Base-by-base conservation (phyloP, 2,888 invertebrate genomes). In the Diaprepes abbreviatus region DNA sequence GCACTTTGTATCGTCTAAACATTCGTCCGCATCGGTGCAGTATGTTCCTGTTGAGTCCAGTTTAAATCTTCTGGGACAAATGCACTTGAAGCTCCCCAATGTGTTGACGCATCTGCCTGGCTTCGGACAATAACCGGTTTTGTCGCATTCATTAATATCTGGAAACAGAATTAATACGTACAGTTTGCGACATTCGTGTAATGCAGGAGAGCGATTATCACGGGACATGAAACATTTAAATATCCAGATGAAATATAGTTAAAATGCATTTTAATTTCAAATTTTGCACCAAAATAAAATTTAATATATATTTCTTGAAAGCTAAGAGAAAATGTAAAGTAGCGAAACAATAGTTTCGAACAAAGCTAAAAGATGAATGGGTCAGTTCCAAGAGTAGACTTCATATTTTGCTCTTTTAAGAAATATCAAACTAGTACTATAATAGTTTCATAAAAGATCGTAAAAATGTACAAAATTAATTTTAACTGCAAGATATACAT, bases 71-170 rank as follows among this genome's bases (percentile, higher is more conserved):
- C 93, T 87, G 2, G 93, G 93, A 80, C 95, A 95, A 77, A 92
- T 89, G 85, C 95, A 95, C 78, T 90, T 90, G 86, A 88, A 94
- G 81, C 93, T 92, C 14, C 95, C 95, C 66, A 91, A 86, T 48
- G 92, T 91, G 83, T 95, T 95, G 79, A 92, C 90, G 82, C 95
- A 95, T 66, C 89, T 90, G 66, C 94, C 94, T 1, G 92, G 91
- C 74, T 90, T 85, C 0, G 91, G 90, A 79, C 94, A 94, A 70
- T 89, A 78, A 6, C 89, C 86, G 3, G 83, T 79, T 9, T 87
- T 87, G 68, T 91, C 89, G 79, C 95, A 95, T 82, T 95, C 95
- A 84, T 95, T 91, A 60, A 94, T 90, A 82, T 95, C 95, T 94
- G 63, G 52, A 76, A 60, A 66, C 48, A 14, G 16, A 12, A 50